Base-by-base conservation (phyloP, 2,113 vertebrate species). In the Caretta caretta region DNA sequence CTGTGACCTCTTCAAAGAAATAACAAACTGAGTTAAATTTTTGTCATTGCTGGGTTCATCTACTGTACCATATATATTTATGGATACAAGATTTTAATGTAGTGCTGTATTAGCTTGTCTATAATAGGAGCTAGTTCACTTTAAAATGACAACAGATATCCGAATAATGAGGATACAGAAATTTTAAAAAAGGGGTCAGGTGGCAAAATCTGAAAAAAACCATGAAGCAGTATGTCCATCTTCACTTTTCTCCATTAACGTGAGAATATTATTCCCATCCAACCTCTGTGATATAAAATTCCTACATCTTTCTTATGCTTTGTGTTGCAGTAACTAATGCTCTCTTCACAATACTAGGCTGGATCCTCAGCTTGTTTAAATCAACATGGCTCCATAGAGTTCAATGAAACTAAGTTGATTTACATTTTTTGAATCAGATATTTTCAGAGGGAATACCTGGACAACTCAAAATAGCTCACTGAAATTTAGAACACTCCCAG, bases 341-440 rank as follows among this genome's bases (percentile, higher is more conserved):
- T 95, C 19, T 93, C 46, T 93, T 89, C 65, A 94, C 38, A 87
- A 31, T 90, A 93, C 53, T 92, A 75, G 95, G 95, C 92, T 89
- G 94, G 94, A 93, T 88, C 42, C 95, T 97, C 93, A 97, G 90
- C 94, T 96, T 94, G 87, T 85, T 97, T 96, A 94, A 97, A 92
- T 96, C 92, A 97, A 95, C 95, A 97, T 65, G 97, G 12, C 42
- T 78, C 42, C 24, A 14, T 27, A 78, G 96, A 95, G 92, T 97
- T 96, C 95, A 91, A 94, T 97, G 96, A 96, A 94, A 97, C 87
- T 94, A 38, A 38, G 87, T 94, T 94, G 90, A 75, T 96, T 91
- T 92, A 53, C 20, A 88, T 89, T 90, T 86, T 90, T 87, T 92
- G 5, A 38, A 81, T 97, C 95, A 94, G 92, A 90, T 95, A 69